Conservation (phyloP, 2,113 vertebrate genomes). For the Stigmatopora nigra region DNA sequence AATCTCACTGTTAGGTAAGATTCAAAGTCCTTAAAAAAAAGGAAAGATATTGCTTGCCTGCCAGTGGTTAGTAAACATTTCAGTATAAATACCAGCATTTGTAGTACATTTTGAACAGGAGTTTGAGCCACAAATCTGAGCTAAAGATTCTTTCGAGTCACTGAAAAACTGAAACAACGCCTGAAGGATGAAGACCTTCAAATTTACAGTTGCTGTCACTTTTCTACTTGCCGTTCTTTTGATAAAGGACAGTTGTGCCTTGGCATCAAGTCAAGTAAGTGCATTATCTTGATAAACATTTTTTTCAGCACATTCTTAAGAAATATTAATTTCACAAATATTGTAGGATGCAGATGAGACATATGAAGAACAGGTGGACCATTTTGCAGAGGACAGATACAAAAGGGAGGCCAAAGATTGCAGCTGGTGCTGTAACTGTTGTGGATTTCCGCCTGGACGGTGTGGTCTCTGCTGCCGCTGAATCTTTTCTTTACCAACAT, state of each 20-base stretch:
- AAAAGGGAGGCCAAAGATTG: background rate
- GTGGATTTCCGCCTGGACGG: background rate
- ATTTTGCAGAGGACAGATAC: background rate
- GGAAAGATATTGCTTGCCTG: background rate
- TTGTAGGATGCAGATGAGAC: background rate
- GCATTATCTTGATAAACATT: background rate
- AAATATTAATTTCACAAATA: conserved; percentile 1
- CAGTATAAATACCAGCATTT: background rate
- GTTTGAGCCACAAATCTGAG: too few species aligned
- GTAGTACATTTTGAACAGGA: background rate
- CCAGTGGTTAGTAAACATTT: background rate
- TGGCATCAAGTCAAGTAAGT: background rate
- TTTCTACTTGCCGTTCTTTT: background rate
- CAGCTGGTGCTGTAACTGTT: background rate
- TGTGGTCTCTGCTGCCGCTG: conserved; percentile 1
- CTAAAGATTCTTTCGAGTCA: background rate
- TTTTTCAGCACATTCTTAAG: background rate
- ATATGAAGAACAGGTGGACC: background rate
- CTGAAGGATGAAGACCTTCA: background rate
- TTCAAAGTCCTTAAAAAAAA: background rate
- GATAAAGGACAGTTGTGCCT: background rate
- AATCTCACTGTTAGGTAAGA: background rate
- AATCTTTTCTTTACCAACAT: background rate
- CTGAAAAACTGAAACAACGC: background rate
- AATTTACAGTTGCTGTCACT: background rate